phyloP scores from a whole-genome alignment of 2,797 vertebrate genomes.

The Chelmon rostratus region DNA sequence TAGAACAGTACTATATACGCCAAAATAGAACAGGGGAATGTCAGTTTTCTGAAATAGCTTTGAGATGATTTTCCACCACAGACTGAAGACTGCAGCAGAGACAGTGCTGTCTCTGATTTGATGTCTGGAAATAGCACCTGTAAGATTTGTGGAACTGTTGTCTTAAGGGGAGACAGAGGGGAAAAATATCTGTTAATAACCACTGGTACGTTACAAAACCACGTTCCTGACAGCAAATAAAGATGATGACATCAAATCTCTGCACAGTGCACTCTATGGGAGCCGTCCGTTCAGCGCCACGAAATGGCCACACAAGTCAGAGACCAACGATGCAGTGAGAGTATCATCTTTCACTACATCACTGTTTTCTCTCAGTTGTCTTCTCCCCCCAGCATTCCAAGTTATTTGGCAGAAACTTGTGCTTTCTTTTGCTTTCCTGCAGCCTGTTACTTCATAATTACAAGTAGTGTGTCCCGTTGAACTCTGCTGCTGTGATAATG shows the following conservation, averaged over 20 bases:
- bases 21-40: slow-evolving; percentile 5
- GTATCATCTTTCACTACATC: neutral
- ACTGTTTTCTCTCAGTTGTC: neutral
- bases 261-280: neutral
- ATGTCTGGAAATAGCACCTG: neutral
- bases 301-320: neutral
- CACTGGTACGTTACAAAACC: neutral
- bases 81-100: neutral
- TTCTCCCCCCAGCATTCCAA: neutral
- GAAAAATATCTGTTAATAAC: slow-evolving; percentile 7
- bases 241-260: neutral
- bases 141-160: neutral
- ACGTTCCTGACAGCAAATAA: neutral
- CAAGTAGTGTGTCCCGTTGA: neutral
- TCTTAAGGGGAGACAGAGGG: neutral
- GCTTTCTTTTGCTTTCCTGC: neutral
- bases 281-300: slow-evolving; percentile 49
- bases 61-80: slow-evolving; percentile 8
- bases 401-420: neutral
- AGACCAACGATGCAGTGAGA: neutral
- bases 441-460: neutral
- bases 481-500: neutral
- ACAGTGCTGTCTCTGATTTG: neutral
- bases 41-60: neutral
- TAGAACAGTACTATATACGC: neutral